A percentile compares a stretch with the other conserved stretches of the same genome.
phyloP scores from a whole-genome alignment of 2,888 invertebrate genomes.

The Amiota minor region DNA sequence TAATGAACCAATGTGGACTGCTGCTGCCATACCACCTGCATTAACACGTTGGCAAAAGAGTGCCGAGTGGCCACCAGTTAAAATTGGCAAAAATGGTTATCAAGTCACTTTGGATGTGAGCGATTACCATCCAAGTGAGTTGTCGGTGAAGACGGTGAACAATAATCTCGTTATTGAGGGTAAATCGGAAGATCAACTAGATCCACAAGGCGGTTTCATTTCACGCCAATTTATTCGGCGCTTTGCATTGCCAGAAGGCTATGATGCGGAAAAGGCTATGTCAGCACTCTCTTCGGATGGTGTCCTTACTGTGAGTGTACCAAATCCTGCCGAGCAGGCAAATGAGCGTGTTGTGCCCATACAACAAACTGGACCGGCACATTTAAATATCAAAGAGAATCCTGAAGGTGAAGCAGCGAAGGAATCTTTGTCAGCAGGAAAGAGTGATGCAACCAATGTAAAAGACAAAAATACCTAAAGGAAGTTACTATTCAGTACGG shows the following conservation, averaged over 20 bases:
- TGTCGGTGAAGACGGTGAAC: slow-evolving; percentile 84
- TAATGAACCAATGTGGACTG: slow-evolving; percentile 49
- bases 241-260: slow-evolving; percentile 83
- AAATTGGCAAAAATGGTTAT: slow-evolving; percentile 78
- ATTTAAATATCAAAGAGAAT: slow-evolving; percentile 75
- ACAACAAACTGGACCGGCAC: slow-evolving; percentile 77
- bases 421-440: no score
- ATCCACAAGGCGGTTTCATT: slow-evolving; percentile 83
- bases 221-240: slow-evolving; percentile 83
- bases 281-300: slow-evolving; percentile 85
- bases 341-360: slow-evolving; percentile 78
- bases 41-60: slow-evolving; percentile 47
- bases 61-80: slow-evolving; percentile 44
- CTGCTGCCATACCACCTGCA: slow-evolving; percentile 41
- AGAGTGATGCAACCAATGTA: neutral
- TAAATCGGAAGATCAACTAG: slow-evolving; percentile 83
- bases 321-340: slow-evolving; percentile 73
- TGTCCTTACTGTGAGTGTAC: slow-evolving; percentile 80
- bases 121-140: slow-evolving; percentile 84
- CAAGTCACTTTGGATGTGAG: slow-evolving; percentile 85
- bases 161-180: slow-evolving; percentile 82
- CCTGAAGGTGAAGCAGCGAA: slow-evolving; percentile 16
- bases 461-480: neutral
- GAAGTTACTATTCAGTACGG: neutral
- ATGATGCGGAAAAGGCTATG: slow-evolving; percentile 81